A percentile compares a stretch with the other conserved stretches of the same genome.
Evolutionary conservation across 2,113 vertebrate genomes (phyloP).

Genomic region (Azemiops feae): DNA sequence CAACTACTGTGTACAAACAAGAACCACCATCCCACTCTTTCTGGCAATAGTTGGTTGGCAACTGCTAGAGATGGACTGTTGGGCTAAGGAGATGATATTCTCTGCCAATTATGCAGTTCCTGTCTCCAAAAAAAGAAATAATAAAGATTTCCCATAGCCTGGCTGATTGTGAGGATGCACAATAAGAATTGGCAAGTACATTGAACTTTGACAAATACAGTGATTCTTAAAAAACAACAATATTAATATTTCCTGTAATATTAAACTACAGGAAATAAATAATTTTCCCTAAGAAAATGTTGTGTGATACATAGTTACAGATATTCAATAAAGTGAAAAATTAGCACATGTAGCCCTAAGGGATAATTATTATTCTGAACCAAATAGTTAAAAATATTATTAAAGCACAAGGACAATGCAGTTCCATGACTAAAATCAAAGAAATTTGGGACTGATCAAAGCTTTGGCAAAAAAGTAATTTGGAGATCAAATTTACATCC

Average conservation of each 20-base stretch:
- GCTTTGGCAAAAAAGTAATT: neutral
- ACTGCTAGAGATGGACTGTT: neutral
- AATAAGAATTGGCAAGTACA: neutral
- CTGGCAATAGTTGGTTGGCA: neutral
- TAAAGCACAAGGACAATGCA: neutral
- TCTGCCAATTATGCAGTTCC: neutral
- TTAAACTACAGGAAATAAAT: neutral
- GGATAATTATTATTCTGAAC: neutral
- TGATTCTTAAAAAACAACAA: neutral
- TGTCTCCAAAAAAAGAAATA: neutral
- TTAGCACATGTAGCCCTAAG: neutral
- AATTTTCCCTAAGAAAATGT: neutral
- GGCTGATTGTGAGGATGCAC: neutral
- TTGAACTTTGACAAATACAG: neutral
- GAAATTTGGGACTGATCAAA: neutral
- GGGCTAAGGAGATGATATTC: neutral
- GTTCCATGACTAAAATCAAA: neutral
- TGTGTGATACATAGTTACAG: neutral
- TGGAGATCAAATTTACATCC: neutral
- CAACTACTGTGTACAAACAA: neutral
- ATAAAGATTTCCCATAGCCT: neutral
- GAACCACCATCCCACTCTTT: neutral
- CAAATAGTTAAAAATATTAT: neutral
- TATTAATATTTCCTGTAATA: too few relatives aligned
- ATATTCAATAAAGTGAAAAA: neutral